A percentile compares a stretch with the other conserved stretches of the same genome.
These are phyloP conservation scores for Dione vanillae DNA, from an alignment of 2,888 invertebrate genomes.

Conservation along the genomic window DNA sequence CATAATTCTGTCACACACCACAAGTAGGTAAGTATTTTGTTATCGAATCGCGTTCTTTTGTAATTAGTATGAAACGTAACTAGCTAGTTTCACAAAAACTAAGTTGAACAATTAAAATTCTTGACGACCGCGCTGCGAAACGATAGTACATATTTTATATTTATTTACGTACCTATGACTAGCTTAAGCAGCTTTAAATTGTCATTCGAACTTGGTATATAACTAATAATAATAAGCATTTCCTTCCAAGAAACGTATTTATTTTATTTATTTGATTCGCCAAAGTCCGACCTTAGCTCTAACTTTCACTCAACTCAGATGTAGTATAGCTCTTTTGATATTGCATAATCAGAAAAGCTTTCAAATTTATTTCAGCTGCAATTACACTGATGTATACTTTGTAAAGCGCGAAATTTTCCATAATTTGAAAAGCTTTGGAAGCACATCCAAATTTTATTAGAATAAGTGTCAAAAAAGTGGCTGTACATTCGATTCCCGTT, in stretches of 20 bases:
- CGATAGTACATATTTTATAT: neutral
- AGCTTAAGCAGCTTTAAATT: too few species aligned
- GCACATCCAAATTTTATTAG: neutral
- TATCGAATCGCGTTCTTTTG: conserved; percentile 18
- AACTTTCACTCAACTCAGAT: neutral
- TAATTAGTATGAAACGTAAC: conserved; percentile 25
- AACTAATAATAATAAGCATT: too few species aligned
- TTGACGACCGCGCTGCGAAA: conserved; percentile 14
- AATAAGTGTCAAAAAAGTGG: too few species aligned
- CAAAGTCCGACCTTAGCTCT: neutral
- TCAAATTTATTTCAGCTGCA: conserved; percentile 15
- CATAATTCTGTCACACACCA: conserved; percentile 3
- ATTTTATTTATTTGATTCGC: too few species aligned
- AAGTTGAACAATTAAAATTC: conserved; percentile 24
- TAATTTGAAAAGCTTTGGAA: neutral
- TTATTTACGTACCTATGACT: neutral
- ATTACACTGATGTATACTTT: conserved; percentile 11
- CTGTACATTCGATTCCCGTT: too few species aligned
- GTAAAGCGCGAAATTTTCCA: neutral
- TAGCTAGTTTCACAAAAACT: conserved; percentile 8
- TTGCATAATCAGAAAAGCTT: conserved; percentile 16
- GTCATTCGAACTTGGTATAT: too few species aligned
- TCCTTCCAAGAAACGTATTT: too few species aligned
- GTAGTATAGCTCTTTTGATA: neutral
- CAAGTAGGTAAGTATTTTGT: conserved; percentile 5